Base-by-base conservation (phyloP, 2,888 invertebrate genomes). In the Alviniconcha strummeri region DNA sequence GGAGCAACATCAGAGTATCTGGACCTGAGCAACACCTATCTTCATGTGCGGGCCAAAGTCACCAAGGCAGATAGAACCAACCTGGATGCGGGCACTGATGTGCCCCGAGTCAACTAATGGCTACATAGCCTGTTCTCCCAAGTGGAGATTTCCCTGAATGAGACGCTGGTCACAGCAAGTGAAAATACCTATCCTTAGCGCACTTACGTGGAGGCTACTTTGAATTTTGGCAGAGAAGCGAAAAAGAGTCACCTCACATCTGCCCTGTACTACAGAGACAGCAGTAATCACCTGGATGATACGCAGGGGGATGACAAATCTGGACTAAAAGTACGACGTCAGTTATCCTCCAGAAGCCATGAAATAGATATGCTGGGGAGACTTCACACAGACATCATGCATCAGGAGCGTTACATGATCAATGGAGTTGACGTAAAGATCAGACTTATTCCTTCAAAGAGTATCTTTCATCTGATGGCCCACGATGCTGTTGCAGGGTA, bases 171-270 rank as follows among this genome's bases (percentile, higher is more conserved):
- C 4, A 81, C 84, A 0, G 4, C 80, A 17, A 78, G 83, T 36
- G 80, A 83, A 54, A 87, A 87, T 74, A 83, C 81, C 11, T 87
- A 85, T 72, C 86, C 85, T 0, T 88, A 85, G 72, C 85, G 83
- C 71, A 81, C 84, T 7, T 83, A 81, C 71, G 7, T 87, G 15
- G 85, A 88, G 81, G 60, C 83, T 0, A 64, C 83, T 7, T 69
- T 86, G 13, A 80, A 74, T 55, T 84, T 80, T 57, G 82, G 84
- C 56, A 76, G 6, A n/a, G 76, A 76, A 4, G 55, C 56, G 6
- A 72, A 8, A 52, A 3, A 4, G 56, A 56, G 17, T 52, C 67
- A 76, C 9, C 9, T 76, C 5, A 76, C 56, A 5, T 0, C 5
- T n/a, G 56, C 3, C n/a, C 56, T 76, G 4, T 76, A 13, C n/a